Evolutionary conservation across 2,888 invertebrate species (phyloP), one percentile per base, ranked within the genome.

Genomic region (Conops quadrifasciatus): DNA sequence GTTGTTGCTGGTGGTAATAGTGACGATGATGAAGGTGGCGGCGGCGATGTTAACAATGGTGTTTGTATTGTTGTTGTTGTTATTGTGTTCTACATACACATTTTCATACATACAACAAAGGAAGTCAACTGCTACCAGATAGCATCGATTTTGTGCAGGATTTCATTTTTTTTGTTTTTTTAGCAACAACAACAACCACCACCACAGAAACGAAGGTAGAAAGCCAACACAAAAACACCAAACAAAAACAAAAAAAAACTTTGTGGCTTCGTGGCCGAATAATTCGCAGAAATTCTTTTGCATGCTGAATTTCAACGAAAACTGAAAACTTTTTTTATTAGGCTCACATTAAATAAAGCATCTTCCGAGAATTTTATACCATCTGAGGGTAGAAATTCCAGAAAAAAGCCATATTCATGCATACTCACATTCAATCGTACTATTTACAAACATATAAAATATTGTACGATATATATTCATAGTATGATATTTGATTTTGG

Each of bases 131-230:
- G 47, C 63, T 63, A 15, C 63, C 47, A 47, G 63, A 63, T 63
- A 63, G 45, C 47, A 63, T 63, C 63, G 63, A 63, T 47, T 36
- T 62, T 62, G 7, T 63, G 63, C 63, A 63, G 63, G 63, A 63
- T 47, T 63, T 63, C 63, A 63, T 47, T 63, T n/a, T n/a, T n/a
- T n/a, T n/a, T n/a, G n/a, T n/a, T n/a, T n/a, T n/a, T n/a, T n/a
- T 45, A 63, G 45, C 36, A 47, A 24, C 26, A 24, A 45, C 43
- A 45, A 26, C 21, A 45, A 47, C 47, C n/a, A 63, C 13, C 15
- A 45, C 11, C 16, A 24, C 21, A 26, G 26, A 28, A 28, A 16
- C 30, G 59, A 19, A 36, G 19, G 36, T 7, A 9, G 21, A 19
- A 28, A 59, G 30, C 16, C 30, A 30, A 15, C 21, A 43, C 43